Conservation (phyloP, 2,888 invertebrate species). For the Sinopyrophorus schimmeli region DNA sequence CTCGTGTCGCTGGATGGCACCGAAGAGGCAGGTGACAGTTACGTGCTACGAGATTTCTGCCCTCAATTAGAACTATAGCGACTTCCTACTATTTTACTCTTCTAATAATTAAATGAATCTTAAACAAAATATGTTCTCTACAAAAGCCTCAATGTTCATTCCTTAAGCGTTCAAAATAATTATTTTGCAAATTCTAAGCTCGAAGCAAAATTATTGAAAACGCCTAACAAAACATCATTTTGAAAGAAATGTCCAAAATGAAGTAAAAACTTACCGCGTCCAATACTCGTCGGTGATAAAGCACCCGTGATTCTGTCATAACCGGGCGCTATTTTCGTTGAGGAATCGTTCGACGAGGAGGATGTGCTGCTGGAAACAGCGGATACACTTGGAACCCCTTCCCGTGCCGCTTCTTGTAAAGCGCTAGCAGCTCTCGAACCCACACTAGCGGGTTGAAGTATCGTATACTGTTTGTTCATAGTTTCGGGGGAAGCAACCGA, state of each 20-base stretch:
- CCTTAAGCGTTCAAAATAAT: no score
- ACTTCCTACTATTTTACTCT: slow-evolving; percentile 25
- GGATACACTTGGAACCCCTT: slow-evolving; percentile 66
- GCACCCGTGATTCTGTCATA: slow-evolving; percentile 59
- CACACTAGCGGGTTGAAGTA: slow-evolving; percentile 79
- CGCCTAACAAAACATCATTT: no score
- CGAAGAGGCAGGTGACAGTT: slow-evolving; percentile 50
- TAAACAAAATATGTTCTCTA: no score
- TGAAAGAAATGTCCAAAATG: no score
- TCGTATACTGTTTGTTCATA: slow-evolving; percentile 81
- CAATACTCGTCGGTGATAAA: slow-evolving; percentile 75
- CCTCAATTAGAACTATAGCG: slow-evolving; percentile 44
- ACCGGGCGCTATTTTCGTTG: slow-evolving; percentile 43
- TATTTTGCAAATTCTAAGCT: no score
- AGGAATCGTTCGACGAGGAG: slow-evolving; percentile 52
- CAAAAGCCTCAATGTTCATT: no score
- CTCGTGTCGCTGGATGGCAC: slow-evolving; percentile 45
- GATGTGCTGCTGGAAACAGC: slow-evolving; percentile 56
- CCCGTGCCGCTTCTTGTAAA: slow-evolving; percentile 71
- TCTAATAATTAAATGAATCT: no score
- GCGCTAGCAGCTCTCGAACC: slow-evolving; percentile 82
- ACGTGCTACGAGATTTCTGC: slow-evolving; percentile 46
- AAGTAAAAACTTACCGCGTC: slow-evolving; percentile 74
- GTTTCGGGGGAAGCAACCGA: slow-evolving; percentile 53
- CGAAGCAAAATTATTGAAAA: no score